Base-by-base conservation (phyloP, 2,888 invertebrate species). In the Nowickia ferox region DNA sequence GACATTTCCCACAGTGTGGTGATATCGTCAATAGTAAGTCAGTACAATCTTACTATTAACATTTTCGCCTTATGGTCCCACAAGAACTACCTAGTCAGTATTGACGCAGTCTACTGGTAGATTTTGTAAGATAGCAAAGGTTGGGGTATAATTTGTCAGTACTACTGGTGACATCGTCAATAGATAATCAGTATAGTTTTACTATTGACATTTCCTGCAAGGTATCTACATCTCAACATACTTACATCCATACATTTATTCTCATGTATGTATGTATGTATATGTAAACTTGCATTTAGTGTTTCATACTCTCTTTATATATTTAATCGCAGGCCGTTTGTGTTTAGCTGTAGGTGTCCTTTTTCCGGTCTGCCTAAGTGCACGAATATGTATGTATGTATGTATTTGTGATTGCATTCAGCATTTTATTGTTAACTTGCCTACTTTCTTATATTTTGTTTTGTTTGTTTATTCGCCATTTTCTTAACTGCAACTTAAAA, bases 401-500 rank as follows among this genome's bases (percentile, higher is more conserved):
- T 46, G 51, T 48, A 44, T 61, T 68, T 66, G 44, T n/a, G 38
- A 48, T 59, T 44, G 59, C 76, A 76, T 30, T 61, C 69, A 69
- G 59, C 53, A 51, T 66, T 61, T 72, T 51, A 65, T 79, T 79
- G 40, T 72, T 65, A 59, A 66, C 51, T 75, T 79, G 68, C 38
- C 9, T 69, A 61, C 46, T 59, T 42, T 46, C 51, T 19, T 40
- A 10, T 11, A 42, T 78, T 55, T 59, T n/a, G 15, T 74, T 40
- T n/a, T 71, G 10, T 75, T 75, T 76, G 55, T 82, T 82, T 69
- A 61, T 55, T 69, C 61, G 79, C 48, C 69, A 61, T 79, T 79
- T 86, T 83, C 83, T 79, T 79, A 69, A 83, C 75, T 86, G 65
- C 78, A 86, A 86, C 83, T 72, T 86, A 19, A 86, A 86, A 83